Percentiles rank a stretch among this genome's conserved stretches.
phyloP scores from a whole-genome alignment of 2,797 vertebrate species.

The Catharus ustulatus region DNA sequence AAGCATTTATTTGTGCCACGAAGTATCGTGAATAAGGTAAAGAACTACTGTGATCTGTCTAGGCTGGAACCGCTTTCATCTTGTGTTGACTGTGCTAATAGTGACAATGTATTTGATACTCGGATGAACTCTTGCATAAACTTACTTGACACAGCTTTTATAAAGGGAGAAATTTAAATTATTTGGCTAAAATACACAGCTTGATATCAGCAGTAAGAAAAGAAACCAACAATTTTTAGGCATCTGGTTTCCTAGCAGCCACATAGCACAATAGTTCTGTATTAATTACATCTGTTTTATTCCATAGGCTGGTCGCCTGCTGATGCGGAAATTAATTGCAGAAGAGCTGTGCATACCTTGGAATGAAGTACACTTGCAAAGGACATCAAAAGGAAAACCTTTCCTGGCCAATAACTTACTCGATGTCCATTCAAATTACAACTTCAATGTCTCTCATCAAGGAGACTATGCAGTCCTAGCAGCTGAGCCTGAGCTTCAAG shows the following conservation, averaged over 20 bases:
- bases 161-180: background rate
- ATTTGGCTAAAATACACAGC: background rate
- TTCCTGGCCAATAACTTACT: constrained; percentile 79
- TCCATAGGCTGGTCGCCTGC: constrained; percentile 88
- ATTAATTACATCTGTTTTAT: background rate
- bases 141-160: background rate
- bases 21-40: background rate
- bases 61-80: rapidly evolving
- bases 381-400: constrained; percentile 91
- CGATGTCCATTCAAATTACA: constrained; percentile 73
- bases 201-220: background rate
- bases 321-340: constrained; percentile 90
- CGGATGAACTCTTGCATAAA: background rate
- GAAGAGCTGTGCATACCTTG: constrained; percentile 90
- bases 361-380: constrained; percentile 87
- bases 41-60: background rate
- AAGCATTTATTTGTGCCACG: background rate
- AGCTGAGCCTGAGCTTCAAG: constrained; percentile 86
- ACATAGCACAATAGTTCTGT: background rate
- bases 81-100: background rate
- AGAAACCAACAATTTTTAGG: background rate
- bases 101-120: rapidly evolving
- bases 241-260: background rate
- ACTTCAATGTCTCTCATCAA: constrained; percentile 95
- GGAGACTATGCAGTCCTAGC: constrained; percentile 93